A percentile compares a stretch with the other conserved stretches of the same genome.
phyloP scores from a whole-genome alignment of 2,888 invertebrate species.

The Leptinotarsa tumamoca region DNA sequence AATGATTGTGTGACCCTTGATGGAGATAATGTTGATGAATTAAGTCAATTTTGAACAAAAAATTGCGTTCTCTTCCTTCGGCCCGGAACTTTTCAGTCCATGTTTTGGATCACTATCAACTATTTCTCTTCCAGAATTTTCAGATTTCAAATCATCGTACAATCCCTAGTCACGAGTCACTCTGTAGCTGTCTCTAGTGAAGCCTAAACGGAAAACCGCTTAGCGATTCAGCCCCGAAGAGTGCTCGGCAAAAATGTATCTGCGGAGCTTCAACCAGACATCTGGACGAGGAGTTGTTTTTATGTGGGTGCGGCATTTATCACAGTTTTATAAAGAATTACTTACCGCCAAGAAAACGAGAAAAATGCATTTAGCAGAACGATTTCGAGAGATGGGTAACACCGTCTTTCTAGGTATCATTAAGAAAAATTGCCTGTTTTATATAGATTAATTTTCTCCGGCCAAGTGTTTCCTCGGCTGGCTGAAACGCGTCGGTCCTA shows the following conservation, averaged over 20 bases:
- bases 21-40: too few relatives aligned
- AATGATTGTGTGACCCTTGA: too few relatives aligned
- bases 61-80: too few relatives aligned
- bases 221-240: conserved; percentile 27
- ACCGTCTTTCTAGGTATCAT: conserved; percentile 43
- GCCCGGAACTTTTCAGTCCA: too few relatives aligned
- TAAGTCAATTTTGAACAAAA: too few relatives aligned
- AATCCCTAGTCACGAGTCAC: too few relatives aligned
- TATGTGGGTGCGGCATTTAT: conserved; percentile 46
- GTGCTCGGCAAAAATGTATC: conserved; percentile 21
- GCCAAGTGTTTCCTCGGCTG: conserved; percentile 19
- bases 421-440: conserved; percentile 48
- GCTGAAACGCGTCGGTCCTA: neutral
- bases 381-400: conserved; percentile 43
- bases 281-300: conserved; percentile 30
- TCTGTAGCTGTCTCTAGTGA: neutral
- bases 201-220: conserved; percentile 18
- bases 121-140: too few relatives aligned
- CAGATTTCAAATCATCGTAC: too few relatives aligned
- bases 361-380: conserved; percentile 53
- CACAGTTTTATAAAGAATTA: conserved; percentile 54
- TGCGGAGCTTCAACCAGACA: conserved; percentile 19
- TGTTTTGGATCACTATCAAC: too few relatives aligned
- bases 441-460: conserved; percentile 46
- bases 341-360: conserved; percentile 51